Evolutionary conservation across 2,797 vertebrate species (phyloP).

Genomic region (Xyrichtys novacula): DNA sequence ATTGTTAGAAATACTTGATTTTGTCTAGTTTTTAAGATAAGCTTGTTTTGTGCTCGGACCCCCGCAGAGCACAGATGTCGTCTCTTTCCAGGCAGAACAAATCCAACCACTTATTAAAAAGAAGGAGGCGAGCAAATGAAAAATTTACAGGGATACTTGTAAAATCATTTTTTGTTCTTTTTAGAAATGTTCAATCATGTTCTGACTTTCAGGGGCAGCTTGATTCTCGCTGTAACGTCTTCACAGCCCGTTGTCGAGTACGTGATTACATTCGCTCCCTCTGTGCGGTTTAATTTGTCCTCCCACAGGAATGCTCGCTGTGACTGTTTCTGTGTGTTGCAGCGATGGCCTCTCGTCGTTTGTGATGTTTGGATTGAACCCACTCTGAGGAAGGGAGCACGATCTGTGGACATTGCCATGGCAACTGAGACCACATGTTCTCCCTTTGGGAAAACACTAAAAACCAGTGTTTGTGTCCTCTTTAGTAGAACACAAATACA

Average conservation of each 20-base stretch:
- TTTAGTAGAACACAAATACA: conserved; percentile 8
- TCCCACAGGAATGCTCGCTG: conserved; percentile 49
- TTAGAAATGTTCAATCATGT: conserved; percentile 35
- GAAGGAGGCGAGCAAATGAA: neutral
- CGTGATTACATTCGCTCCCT: conserved; percentile 28
- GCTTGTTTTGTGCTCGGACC: neutral
- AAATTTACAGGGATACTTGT: neutral
- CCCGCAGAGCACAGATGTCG: neutral
- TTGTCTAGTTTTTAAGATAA: neutral
- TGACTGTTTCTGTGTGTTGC: conserved; percentile 23
- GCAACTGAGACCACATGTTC: conserved; percentile 47
- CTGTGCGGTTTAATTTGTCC: conserved; percentile 40
- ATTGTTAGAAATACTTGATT: neutral
- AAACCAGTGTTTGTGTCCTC: conserved; percentile 24
- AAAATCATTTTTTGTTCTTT: conserved; percentile 25
- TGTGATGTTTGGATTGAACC: conserved; percentile 42
- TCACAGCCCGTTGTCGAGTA: conserved; percentile 24
- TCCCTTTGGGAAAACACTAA: conserved; percentile 25
- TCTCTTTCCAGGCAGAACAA: neutral
- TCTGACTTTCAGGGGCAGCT: conserved; percentile 33
- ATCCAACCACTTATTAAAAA: neutral
- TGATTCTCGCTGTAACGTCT: conserved; percentile 14
- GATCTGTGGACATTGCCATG: conserved; percentile 54
- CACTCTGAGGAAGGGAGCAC: conserved; percentile 25
- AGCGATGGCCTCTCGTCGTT: conserved; percentile 6